Conservation (phyloP, 1,140 invertebrate genomes). For the Drosophila takahashii region DNA sequence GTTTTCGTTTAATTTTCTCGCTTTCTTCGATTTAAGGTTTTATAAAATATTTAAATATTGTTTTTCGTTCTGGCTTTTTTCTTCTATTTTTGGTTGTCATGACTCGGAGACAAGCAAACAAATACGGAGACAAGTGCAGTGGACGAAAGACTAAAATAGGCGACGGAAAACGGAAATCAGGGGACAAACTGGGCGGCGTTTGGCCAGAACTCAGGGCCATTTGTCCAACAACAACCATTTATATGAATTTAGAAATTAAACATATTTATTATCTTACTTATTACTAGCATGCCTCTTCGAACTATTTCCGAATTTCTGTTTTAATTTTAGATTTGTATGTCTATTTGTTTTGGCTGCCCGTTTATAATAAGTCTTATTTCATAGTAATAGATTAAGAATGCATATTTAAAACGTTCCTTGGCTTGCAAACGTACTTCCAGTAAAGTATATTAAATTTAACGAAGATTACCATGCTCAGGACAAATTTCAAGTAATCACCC, state of each 20-base stretch:
- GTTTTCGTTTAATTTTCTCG: constrained; percentile 5
- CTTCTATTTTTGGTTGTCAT: constrained; percentile 30
- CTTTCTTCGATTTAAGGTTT: constrained; percentile 38
- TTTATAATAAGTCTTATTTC: too few species aligned
- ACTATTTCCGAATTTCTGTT: too few species aligned
- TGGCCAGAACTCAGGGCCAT: constrained; percentile 27
- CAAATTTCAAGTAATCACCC: background rate
- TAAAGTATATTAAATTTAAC: background rate
- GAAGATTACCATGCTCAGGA: background rate
- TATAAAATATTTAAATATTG: constrained; percentile 74
- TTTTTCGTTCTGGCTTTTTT: background rate
- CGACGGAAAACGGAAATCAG: background rate
- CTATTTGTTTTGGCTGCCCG: too few species aligned
- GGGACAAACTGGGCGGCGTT: background rate
- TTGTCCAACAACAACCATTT: too few species aligned
- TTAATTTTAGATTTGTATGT: too few species aligned
- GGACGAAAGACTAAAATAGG: constrained; percentile 7
- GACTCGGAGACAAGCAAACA: constrained; percentile 28
- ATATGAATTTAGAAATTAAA: too few species aligned
- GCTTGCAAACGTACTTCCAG: background rate
- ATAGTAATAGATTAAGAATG: too few species aligned
- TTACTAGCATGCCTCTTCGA: too few species aligned
- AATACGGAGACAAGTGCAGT: constrained; percentile 24
- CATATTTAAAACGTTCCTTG: too few species aligned
- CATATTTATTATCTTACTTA: too few species aligned